Evolutionary conservation across 2,888 invertebrate genomes (phyloP).

Genomic region (Trissonchulus latispiculum): DNA sequence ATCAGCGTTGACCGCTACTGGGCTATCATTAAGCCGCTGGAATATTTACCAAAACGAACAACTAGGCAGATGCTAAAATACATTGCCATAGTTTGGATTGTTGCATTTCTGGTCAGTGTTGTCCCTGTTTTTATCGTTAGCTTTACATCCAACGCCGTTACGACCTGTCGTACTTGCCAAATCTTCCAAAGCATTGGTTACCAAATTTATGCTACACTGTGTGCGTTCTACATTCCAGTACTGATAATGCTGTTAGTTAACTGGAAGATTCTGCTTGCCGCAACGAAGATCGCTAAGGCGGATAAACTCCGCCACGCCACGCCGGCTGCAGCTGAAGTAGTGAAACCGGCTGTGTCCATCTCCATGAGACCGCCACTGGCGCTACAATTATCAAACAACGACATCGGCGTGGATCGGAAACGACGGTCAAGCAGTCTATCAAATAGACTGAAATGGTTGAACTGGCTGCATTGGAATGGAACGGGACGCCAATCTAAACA

Average conservation of each 20-base stretch:
- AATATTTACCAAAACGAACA: conserved; percentile 86
- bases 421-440: too few species aligned
- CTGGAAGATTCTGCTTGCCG: background rate
- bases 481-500: background rate
- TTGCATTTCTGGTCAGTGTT: conserved; percentile 81
- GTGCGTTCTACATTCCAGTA: conserved; percentile 39
- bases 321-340: background rate
- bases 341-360: background rate
- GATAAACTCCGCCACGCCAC: background rate
- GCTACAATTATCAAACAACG: background rate
- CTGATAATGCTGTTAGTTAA: background rate
- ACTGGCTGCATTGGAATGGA: background rate
- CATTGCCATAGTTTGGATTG: conserved; percentile 81
- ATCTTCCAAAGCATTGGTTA: conserved; percentile 89
- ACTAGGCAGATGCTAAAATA: conserved; percentile 70
- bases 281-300: background rate
- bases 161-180: conserved; percentile 55
- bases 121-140: conserved; percentile 72
- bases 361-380: background rate
- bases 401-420: background rate
- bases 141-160: conserved; percentile 51
- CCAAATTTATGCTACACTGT: conserved; percentile 76
- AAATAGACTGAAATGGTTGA: background rate
- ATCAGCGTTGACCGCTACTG: conserved; percentile 52
- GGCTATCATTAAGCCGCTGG: conserved; percentile 64